Base-by-base conservation (phyloP, 1,140 invertebrate species). In the Achatina immaculata region DNA sequence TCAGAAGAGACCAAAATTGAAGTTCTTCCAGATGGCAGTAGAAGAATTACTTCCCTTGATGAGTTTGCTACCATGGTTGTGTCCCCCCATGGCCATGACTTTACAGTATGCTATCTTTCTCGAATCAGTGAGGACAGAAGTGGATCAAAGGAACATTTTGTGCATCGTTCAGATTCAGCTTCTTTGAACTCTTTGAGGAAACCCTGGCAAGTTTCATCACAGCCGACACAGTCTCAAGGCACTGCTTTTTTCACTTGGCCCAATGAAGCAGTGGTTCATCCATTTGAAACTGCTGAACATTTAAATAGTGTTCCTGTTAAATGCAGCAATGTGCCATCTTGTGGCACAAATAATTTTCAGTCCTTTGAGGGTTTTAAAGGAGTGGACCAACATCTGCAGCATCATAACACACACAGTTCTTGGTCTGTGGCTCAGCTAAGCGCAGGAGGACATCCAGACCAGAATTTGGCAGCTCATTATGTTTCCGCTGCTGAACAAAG, bases 81-180 rank as follows among this genome's bases (percentile, higher is more conserved):
- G 2, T 86, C 87, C 31, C 83, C 87, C 34, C 87, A 89, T 76
- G 81, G 76, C 6, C 85, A 85, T 55, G 88, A 89, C 45, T 88
- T 89, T 77, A 89, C 84, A 4, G 84, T 89, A 6, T 86, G 85
- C 45, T 88, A 85, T 81, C 79, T 88, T 6, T 86, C 86, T n/a
- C 80, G 80, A 51, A 71, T 86, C 34, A 87, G 88, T 69, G n/a
- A 38, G 28, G 85, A 87, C 9, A 38, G 45, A 43, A 78, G 62
- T 24, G 81, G 69, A 58, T 40, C 68, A 43, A 84, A 78, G 58
- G 34, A 38, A 42, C 14, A 11, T 65, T 31, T 40, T 7, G 21
- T 43, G 31, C 81, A 71, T 31, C 31, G 43, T 19, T 74, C 74
- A n/a, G 31, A 48, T 16, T 48, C 68, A 16, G 73, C 3, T 69